Percentiles rank a stretch among this genome's conserved stretches.
These are phyloP conservation scores for Dryobates pubescens DNA, from an alignment of 2,797 vertebrate genomes.

Conservation along the genomic window DNA sequence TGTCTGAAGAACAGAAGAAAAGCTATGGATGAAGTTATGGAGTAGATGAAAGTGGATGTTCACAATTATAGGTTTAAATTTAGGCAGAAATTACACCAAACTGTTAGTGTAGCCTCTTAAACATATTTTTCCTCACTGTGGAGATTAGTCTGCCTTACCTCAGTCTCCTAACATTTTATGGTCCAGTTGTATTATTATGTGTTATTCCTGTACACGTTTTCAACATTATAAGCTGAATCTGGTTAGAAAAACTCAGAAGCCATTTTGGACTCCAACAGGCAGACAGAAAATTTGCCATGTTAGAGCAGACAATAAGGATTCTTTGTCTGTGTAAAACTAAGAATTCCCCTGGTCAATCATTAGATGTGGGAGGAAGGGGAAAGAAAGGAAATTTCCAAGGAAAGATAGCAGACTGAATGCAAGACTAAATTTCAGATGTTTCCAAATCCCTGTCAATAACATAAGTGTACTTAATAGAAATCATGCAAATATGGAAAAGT, in stretches of 20 bases:
- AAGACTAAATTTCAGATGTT: conserved; percentile 11
- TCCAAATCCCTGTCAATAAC: conserved; percentile 26
- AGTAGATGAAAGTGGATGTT: background rate
- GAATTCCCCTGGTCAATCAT: background rate
- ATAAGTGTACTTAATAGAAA: conserved; percentile 12
- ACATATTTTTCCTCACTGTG: background rate
- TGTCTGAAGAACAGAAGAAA: background rate
- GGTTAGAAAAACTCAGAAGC: background rate
- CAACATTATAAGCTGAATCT: background rate
- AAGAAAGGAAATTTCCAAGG: background rate
- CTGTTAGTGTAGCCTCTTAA: background rate
- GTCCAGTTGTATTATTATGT: background rate
- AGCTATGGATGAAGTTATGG: background rate
- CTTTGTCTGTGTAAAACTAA: background rate
- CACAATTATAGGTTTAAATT: background rate
- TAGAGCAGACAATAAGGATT: background rate
- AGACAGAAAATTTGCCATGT: background rate
- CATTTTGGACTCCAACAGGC: background rate
- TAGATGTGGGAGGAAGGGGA: background rate
- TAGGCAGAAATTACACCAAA: background rate
- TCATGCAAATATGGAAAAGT: conserved; percentile 33
- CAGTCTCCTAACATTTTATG: background rate
- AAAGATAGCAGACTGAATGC: background rate
- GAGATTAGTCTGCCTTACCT: background rate
- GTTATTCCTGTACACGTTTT: background rate